Conservation (phyloP, 2,888 invertebrate species). For the Leptarthrus brevirostris region DNA sequence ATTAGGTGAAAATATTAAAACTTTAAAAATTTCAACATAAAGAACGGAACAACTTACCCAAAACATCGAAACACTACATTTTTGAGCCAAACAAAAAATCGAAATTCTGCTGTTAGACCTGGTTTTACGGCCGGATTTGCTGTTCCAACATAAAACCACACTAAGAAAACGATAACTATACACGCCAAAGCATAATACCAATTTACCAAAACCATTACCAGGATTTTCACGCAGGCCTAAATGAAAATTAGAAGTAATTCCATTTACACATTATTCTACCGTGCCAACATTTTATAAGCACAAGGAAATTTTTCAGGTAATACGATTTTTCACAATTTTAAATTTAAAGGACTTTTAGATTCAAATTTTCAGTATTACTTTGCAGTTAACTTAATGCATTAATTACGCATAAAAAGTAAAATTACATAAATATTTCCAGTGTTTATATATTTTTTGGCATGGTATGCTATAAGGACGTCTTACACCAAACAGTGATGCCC, state of each 20-base stretch:
- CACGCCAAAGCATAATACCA: constrained; percentile 92
- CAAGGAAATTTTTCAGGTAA: constrained; percentile 32
- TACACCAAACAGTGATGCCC: constrained; percentile 92
- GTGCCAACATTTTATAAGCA: too few species aligned
- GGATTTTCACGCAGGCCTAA: constrained; percentile 86
- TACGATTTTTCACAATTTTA: too few species aligned
- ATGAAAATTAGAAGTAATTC: constrained; percentile 51
- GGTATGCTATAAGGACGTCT: too few species aligned
- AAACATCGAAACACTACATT: constrained; percentile 77
- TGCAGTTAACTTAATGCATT: too few species aligned
- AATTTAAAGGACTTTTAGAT: too few species aligned
- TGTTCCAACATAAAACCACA: constrained; percentile 95
- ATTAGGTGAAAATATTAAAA: constrained; percentile 43
- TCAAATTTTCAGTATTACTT: too few species aligned
- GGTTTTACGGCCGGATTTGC: constrained; percentile 96
- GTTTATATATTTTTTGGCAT: too few species aligned
- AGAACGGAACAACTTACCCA: constrained; percentile 79
- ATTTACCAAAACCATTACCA: constrained; percentile 93
- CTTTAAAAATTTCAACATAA: too few species aligned
- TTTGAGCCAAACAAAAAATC: constrained; percentile 83
- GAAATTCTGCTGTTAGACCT: constrained; percentile 86
- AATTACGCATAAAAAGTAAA: too few species aligned
- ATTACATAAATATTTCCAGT: too few species aligned
- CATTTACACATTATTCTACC: too few species aligned
- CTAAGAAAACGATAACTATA: constrained; percentile 81